Percentiles rank a stretch among this genome's conserved stretches.
phyloP scores from a whole-genome alignment of 2,888 invertebrate species.

The Helicoverpa assulta region DNA sequence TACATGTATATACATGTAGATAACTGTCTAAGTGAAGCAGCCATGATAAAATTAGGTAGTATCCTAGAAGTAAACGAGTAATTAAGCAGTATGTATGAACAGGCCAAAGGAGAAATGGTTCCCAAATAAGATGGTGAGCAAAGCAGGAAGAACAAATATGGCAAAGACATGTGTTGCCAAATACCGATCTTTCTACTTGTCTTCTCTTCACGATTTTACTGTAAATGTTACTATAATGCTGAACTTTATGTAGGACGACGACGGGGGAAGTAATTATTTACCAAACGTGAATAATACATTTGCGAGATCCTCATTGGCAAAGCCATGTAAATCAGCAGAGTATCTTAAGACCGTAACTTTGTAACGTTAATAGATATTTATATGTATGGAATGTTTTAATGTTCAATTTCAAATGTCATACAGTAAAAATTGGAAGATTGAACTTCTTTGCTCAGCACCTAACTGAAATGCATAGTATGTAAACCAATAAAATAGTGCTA shows the following conservation, averaged over 20 bases:
- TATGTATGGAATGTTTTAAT: slow-evolving; percentile 10
- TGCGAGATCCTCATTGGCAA: slow-evolving; percentile 28
- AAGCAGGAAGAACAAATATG: too few species aligned
- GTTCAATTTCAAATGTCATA: not conserved
- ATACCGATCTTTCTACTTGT: too few species aligned
- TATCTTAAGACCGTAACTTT: slow-evolving; percentile 28
- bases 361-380: not conserved
- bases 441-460: too few species aligned
- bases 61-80: too few species aligned
- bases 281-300: slow-evolving; percentile 41
- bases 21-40: not conserved
- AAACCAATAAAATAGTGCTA: too few species aligned
- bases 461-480: too few species aligned
- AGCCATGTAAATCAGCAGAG: slow-evolving; percentile 11
- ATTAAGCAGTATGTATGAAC: too few species aligned
- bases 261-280: slow-evolving; percentile 21
- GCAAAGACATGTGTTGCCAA: too few species aligned
- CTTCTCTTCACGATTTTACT: not conserved
- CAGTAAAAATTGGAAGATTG: not conserved
- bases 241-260: slow-evolving; percentile 20
- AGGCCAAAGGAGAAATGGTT: too few species aligned
- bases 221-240: not conserved
- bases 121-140: too few species aligned
- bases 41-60: not conserved
- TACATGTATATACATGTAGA: not conserved